Evolutionary conservation across 2,888 invertebrate genomes (phyloP).

Genomic region (Euclidia mi): DNA sequence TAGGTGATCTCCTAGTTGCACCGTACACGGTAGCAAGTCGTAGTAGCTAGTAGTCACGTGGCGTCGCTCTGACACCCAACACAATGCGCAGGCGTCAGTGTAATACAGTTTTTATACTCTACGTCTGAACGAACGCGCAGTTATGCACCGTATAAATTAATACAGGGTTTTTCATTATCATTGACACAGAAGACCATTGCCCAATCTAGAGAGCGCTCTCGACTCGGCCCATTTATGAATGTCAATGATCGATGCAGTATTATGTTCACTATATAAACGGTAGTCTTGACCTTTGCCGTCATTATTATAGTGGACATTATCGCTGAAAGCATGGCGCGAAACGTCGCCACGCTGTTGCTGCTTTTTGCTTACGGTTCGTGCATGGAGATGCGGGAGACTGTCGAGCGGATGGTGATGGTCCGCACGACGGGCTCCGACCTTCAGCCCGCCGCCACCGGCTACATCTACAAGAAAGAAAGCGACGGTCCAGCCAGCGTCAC

Average conservation of each 20-base stretch:
- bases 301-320: conserved; percentile 73
- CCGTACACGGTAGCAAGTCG: too few species aligned
- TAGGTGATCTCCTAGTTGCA: neutral
- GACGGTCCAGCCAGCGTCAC: conserved; percentile 85
- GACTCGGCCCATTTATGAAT: conserved; percentile 84
- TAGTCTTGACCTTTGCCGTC: conserved; percentile 79
- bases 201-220: conserved; percentile 83
- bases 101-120: conserved; percentile 50
- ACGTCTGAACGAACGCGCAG: conserved; percentile 68
- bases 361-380: conserved; percentile 67
- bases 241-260: conserved; percentile 80
- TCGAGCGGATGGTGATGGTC: conserved; percentile 88
- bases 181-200: conserved; percentile 88
- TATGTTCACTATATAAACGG: conserved; percentile 85
- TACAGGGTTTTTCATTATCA: conserved; percentile 87
- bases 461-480: conserved; percentile 87
- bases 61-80: conserved; percentile 8
- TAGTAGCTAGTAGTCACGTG: conserved; percentile 48
- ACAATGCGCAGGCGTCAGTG: conserved; percentile 31
- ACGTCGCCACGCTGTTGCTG: conserved; percentile 67
- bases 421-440: conserved; percentile 90
- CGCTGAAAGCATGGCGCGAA: conserved; percentile 77
- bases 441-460: conserved; percentile 90
- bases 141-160: conserved; percentile 83
- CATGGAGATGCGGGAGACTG: conserved; percentile 86